phyloP scores from a whole-genome alignment of 2,113 vertebrate species.

The Eleginops maclovinus region DNA sequence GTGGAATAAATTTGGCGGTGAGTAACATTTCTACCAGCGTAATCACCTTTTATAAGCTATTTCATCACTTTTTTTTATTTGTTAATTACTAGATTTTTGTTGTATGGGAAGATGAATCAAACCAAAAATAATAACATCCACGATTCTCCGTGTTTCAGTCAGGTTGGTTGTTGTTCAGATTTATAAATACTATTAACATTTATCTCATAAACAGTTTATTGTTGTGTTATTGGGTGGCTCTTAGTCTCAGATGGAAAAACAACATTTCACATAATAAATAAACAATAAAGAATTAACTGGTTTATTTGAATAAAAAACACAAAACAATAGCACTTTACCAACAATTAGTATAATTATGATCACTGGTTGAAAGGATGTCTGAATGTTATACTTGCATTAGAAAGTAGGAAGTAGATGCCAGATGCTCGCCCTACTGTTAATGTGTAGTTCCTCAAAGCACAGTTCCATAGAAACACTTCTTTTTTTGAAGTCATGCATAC shows the following conservation, averaged over 20 bases:
- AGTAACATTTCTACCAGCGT: constrained; percentile 12
- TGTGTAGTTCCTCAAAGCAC: too few relatives aligned
- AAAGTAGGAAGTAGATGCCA: constrained; percentile 3
- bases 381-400: neutral
- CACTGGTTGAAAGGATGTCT: neutral
- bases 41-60: neutral
- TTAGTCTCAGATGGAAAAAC: neutral
- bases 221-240: neutral
- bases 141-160: neutral
- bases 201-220: too few relatives aligned
- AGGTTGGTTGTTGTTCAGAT: neutral
- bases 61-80: neutral
- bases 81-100: neutral
- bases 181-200: neutral
- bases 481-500: too few relatives aligned
- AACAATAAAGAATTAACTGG: neutral
- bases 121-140: neutral
- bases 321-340: neutral
- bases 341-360: neutral
- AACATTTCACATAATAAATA: neutral
- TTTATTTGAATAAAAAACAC: neutral
- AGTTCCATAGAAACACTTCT: too few relatives aligned
- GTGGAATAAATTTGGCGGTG: neutral
- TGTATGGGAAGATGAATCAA: neutral
- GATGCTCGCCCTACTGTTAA: too few relatives aligned